These are phyloP conservation scores for Phrynocephalus versicolor DNA, from an alignment of 2,113 vertebrate species.

Conservation along the genomic window DNA sequence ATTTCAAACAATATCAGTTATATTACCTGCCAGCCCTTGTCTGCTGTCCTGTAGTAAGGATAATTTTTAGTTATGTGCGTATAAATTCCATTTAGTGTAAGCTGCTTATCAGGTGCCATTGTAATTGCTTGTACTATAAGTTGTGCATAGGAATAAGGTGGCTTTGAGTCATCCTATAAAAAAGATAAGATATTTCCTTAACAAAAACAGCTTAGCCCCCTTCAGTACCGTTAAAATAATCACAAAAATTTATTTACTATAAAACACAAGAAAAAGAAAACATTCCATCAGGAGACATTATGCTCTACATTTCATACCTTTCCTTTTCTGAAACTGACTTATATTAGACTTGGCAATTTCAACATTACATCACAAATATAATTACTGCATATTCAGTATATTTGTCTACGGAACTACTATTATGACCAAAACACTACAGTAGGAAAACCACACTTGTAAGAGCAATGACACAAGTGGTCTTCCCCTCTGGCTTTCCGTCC, in stretches of 20 bases:
- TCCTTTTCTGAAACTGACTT: neutral
- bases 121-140: conserved; percentile 97
- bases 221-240: conserved; percentile 1
- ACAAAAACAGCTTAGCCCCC: neutral
- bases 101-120: conserved; percentile 94
- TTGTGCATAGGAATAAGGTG: conserved; percentile 95
- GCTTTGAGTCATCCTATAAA: conserved; percentile 93
- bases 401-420: too few relatives aligned
- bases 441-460: too few relatives aligned
- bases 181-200: conserved; percentile 30
- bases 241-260: neutral
- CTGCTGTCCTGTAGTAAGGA: conserved; percentile 95
- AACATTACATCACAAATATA: neutral
- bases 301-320: neutral
- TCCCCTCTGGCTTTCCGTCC: too few relatives aligned
- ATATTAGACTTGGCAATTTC: neutral
- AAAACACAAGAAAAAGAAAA: neutral
- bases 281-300: neutral
- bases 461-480: too few relatives aligned
- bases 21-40: conserved; percentile 97
- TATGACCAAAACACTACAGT: too few relatives aligned
- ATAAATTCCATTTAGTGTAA: conserved; percentile 96
- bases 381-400: neutral
- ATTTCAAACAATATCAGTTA: neutral
- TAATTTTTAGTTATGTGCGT: conserved; percentile 98